Conservation (phyloP, 2,888 invertebrate genomes). For the Synanthedon vespiformis region DNA sequence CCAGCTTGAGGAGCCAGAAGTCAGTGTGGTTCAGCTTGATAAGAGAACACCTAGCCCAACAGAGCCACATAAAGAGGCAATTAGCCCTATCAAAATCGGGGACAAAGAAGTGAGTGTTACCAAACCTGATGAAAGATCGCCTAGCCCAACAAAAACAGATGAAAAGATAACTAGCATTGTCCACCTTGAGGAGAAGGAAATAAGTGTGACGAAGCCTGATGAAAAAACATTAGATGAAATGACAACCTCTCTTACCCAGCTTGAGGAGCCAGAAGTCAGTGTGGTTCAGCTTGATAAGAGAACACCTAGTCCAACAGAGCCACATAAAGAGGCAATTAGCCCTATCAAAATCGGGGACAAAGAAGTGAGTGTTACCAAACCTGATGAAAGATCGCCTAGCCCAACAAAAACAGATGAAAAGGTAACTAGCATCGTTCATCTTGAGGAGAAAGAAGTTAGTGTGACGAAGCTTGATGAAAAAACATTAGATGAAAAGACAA, state of each 20-base stretch:
- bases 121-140: neutral
- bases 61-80: neutral
- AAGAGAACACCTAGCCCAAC: too few species aligned
- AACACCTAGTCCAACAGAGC: neutral
- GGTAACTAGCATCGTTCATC: slow-evolving; percentile 3
- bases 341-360: neutral
- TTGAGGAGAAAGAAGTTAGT: neutral
- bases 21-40: too few species aligned
- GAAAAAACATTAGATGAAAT: neutral
- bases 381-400: slow-evolving; percentile 8
- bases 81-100: neutral
- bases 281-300: neutral
- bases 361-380: neutral
- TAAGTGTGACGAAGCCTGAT: too few species aligned
- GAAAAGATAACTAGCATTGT: neutral
- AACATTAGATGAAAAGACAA: too few species aligned
- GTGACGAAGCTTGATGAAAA: too few species aligned
- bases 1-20: too few species aligned
- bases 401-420: slow-evolving; percentile 14
- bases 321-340: neutral
- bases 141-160: neutral
- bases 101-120: neutral
- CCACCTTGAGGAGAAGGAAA: neutral
- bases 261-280: slow-evolving; percentile 1
- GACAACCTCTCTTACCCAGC: neutral